These are phyloP conservation scores for Microtus oregoni DNA, from an alignment of 2,113 vertebrate species.

Conservation along the genomic window DNA sequence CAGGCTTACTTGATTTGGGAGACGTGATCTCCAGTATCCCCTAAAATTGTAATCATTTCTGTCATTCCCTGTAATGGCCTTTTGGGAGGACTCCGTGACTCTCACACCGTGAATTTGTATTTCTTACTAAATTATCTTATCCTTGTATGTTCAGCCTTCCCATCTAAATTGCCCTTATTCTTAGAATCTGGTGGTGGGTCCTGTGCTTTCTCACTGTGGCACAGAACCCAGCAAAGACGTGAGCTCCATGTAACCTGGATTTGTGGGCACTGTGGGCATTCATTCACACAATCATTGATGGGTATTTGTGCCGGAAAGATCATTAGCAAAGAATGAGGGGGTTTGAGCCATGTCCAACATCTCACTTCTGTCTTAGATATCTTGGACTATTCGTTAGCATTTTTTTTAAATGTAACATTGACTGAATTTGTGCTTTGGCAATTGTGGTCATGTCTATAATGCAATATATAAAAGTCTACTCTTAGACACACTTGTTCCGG, in stretches of 20 bases:
- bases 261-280: background rate
- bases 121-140: background rate
- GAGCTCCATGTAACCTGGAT: background rate
- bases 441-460: too few species aligned
- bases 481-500: background rate
- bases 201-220: background rate
- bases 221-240: background rate
- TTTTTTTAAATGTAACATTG: background rate
- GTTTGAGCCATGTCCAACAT: background rate
- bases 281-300: background rate
- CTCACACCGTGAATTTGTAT: background rate
- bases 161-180: background rate
- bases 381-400: too few species aligned
- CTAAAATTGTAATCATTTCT: background rate
- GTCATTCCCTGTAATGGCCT: background rate
- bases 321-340: background rate
- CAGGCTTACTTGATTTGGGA: background rate
- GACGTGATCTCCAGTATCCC: background rate
- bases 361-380: background rate
- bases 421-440: background rate
- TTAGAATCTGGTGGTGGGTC: background rate
- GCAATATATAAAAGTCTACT: background rate
- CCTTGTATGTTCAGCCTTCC: background rate
- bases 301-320: background rate
- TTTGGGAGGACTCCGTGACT: background rate